A percentile compares a stretch with the other conserved stretches of the same genome.
Evolutionary conservation across 2,888 invertebrate species (phyloP).

Genomic region (Cantharis lateralis): DNA sequence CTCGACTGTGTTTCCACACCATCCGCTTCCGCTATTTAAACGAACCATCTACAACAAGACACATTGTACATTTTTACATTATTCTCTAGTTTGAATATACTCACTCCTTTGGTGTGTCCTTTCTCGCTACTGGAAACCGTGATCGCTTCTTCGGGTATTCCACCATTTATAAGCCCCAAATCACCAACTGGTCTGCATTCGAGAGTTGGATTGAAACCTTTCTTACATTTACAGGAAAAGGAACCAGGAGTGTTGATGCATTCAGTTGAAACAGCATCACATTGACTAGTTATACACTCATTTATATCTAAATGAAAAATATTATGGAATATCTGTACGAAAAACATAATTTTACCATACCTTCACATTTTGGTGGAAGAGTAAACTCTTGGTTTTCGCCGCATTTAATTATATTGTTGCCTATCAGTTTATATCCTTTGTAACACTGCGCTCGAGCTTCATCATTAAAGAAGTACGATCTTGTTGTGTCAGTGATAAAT

Average conservation of each 20-base stretch:
- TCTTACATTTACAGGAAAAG: slow-evolving; percentile 85
- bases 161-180: slow-evolving; percentile 84
- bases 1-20: slow-evolving; percentile 88
- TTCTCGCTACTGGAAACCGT: slow-evolving; percentile 81
- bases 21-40: slow-evolving; percentile 80
- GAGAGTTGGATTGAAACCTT: slow-evolving; percentile 81
- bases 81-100: slow-evolving; percentile 36
- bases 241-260: slow-evolving; percentile 88
- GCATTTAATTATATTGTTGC: slow-evolving; percentile 82
- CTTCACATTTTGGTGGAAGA: slow-evolving; percentile 84
- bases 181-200: slow-evolving; percentile 91
- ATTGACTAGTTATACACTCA: slow-evolving; percentile 87
- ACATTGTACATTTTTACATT: background rate
- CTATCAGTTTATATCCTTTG: slow-evolving; percentile 85
- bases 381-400: slow-evolving; percentile 84
- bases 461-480: slow-evolving; percentile 83
- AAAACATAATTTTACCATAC: slow-evolving; percentile 49
- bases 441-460: slow-evolving; percentile 91
- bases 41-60: slow-evolving; percentile 70
- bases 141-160: slow-evolving; percentile 88
- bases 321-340: background rate
- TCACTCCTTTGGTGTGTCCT: slow-evolving; percentile 81
- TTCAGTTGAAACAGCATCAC: slow-evolving; percentile 88
- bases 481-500: slow-evolving; percentile 78
- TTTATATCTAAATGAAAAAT: slow-evolving; percentile 72